phyloP scores from a whole-genome alignment of 1,140 invertebrate genomes.

The Bombus impatiens region DNA sequence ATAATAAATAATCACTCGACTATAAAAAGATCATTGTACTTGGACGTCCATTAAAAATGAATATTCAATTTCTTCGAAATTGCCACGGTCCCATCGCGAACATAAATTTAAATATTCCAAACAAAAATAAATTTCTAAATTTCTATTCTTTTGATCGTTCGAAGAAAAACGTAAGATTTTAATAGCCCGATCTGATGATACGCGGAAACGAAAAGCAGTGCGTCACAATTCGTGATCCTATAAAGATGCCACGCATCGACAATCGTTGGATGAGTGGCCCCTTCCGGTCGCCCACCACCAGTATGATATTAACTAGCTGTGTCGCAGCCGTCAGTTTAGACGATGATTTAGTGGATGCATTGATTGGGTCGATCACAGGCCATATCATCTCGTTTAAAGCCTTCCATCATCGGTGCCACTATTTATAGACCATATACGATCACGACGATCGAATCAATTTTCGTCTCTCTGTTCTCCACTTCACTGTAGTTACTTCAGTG shows the following conservation, averaged over 20 bases:
- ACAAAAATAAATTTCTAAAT: neutral
- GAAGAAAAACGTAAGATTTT: neutral
- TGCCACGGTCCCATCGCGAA: neutral
- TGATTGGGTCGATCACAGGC: slow-evolving; percentile 82
- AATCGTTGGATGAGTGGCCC: slow-evolving; percentile 81
- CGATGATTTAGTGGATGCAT: slow-evolving; percentile 83
- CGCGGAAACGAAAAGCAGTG: slow-evolving; percentile 61
- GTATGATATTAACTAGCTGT: slow-evolving; percentile 73
- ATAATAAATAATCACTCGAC: neutral
- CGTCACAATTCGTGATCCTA: slow-evolving; percentile 66
- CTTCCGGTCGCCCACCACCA: slow-evolving; percentile 81
- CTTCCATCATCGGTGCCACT: slow-evolving; percentile 79
- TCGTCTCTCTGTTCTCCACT: slow-evolving; percentile 61
- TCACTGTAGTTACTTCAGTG: slow-evolving; percentile 21
- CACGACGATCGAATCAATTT: slow-evolving; percentile 79
- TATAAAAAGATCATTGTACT: neutral
- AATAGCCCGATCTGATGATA: neutral
- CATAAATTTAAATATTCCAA: neutral
- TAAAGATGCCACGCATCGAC: slow-evolving; percentile 80
- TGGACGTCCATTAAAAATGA: neutral
- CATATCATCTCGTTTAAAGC: slow-evolving; percentile 81
- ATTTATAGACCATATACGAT: slow-evolving; percentile 77
- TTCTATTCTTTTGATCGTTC: neutral
- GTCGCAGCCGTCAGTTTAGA: slow-evolving; percentile 81
- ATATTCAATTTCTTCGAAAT: neutral